Evolutionary conservation across 2,113 vertebrate species (phyloP).

Genomic region (Phrynosoma blainvillii): DNA sequence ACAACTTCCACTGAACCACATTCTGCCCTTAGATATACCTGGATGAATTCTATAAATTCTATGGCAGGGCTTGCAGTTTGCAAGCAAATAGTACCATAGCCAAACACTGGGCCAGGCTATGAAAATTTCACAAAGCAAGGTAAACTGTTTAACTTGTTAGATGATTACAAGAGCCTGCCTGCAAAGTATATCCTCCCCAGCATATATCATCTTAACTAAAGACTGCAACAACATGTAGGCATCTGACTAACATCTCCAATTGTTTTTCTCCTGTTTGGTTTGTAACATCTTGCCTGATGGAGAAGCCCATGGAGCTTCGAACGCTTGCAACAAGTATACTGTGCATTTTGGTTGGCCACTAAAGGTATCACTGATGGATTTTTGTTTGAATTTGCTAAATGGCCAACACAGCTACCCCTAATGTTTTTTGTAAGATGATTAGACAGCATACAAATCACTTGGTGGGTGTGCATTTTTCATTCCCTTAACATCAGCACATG

Average conservation of each 20-base stretch:
- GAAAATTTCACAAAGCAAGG: conserved; percentile 50
- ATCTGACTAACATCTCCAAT: too few relatives aligned
- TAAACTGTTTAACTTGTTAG: conserved; percentile 58
- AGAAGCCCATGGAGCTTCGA: too few relatives aligned
- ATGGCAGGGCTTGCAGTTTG: conserved; percentile 11
- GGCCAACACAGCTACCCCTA: too few relatives aligned
- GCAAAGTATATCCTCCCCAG: too few relatives aligned
- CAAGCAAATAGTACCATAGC: neutral
- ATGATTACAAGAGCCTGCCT: conserved; percentile 28
- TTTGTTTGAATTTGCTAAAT: too few relatives aligned
- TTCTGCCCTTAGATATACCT: conserved; percentile 24
- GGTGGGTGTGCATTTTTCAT: conserved; percentile 46
- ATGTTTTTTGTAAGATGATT: conserved; percentile 36
- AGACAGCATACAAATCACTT: conserved; percentile 58
- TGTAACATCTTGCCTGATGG: too few relatives aligned
- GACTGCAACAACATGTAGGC: too few relatives aligned
- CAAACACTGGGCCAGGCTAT: conserved; percentile 12
- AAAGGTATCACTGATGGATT: too few relatives aligned
- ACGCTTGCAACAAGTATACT: too few relatives aligned
- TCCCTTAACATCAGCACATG: conserved; percentile 27
- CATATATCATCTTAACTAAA: too few relatives aligned
- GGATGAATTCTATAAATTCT: neutral
- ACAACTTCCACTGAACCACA: neutral
- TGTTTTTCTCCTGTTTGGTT: too few relatives aligned
- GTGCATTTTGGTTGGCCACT: too few relatives aligned